phyloP scores from a whole-genome alignment of 2,888 invertebrate species.

The Temnothorax unifasciatus region DNA sequence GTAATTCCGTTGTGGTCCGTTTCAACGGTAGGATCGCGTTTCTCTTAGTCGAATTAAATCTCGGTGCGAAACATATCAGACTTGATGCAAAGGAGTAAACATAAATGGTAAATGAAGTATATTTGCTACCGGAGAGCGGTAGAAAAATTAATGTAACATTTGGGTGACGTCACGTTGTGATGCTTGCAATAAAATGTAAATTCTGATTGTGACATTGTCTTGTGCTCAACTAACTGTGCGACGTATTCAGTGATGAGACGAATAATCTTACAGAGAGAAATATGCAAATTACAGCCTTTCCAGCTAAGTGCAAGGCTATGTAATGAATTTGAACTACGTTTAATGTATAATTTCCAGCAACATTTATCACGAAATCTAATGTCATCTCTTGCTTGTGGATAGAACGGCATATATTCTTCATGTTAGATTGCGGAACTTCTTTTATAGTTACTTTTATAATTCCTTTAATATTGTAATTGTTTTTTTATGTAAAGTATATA shows the following conservation, averaged over 20 bases:
- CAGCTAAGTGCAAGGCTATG: conserved; percentile 29
- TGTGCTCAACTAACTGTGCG: conserved; percentile 4
- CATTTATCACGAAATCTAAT: conserved; percentile 60
- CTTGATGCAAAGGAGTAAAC: conserved; percentile 17
- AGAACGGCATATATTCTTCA: conserved; percentile 1
- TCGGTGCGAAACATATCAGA: background rate
- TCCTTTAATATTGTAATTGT: background rate
- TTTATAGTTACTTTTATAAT: background rate
- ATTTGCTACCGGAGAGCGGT: background rate
- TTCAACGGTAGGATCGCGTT: conserved; percentile 47
- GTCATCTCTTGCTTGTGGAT: conserved; percentile 7
- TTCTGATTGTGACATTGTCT: background rate
- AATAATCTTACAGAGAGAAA: conserved; percentile 42
- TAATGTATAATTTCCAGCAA: conserved; percentile 50
- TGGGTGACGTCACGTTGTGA: background rate
- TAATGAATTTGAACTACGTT: conserved; percentile 47
- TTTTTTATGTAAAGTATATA: background rate
- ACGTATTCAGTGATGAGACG: conserved; percentile 48
- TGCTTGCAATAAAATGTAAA: conserved; percentile 29
- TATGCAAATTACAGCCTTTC: conserved; percentile 41
- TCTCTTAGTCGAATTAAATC: conserved; percentile 14
- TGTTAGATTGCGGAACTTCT: background rate
- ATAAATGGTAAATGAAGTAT: background rate
- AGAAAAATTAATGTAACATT: conserved; percentile 24
- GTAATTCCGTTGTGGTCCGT: conserved; percentile 52